phyloP scores from a whole-genome alignment of 2,888 invertebrate species.

The Tachystola acroxantha region DNA sequence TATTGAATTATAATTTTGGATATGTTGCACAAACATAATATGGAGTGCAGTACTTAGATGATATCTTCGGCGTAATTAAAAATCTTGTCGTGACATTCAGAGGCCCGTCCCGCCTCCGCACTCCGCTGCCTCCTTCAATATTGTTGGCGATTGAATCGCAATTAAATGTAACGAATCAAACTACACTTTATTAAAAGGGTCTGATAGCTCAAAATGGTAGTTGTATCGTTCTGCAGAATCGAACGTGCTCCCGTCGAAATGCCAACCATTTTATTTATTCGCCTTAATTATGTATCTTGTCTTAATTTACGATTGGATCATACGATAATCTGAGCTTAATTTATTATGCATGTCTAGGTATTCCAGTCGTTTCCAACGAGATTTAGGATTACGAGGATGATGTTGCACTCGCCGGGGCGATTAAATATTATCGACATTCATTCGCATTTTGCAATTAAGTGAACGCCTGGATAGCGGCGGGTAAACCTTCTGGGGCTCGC shows the following conservation, averaged over 20 bases:
- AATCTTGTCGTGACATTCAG: conserved; percentile 79
- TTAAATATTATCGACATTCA: conserved; percentile 69
- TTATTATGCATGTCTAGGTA: conserved; percentile 75
- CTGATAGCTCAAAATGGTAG: conserved; percentile 72
- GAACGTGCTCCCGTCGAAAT: conserved; percentile 77
- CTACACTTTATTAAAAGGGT: conserved; percentile 72
- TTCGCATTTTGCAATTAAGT: conserved; percentile 72
- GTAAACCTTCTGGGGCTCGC: conserved; percentile 15
- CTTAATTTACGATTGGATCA: conserved; percentile 79
- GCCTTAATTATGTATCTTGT: conserved; percentile 79
- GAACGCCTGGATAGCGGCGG: conserved; percentile 42
- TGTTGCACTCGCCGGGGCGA: conserved; percentile 51
- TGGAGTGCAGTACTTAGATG: conserved; percentile 68
- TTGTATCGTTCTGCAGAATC: conserved; percentile 58
- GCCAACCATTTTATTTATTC: conserved; percentile 79
- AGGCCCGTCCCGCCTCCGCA: conserved; percentile 69
- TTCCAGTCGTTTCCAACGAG: conserved; percentile 72
- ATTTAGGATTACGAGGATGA: conserved; percentile 71
- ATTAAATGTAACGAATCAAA: conserved; percentile 74
- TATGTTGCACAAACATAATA: conserved; percentile 61
- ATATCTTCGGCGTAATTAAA: conserved; percentile 75
- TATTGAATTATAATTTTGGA: conserved; percentile 72
- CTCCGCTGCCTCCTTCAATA: conserved; percentile 68
- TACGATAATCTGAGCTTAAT: conserved; percentile 76
- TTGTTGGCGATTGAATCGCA: conserved; percentile 77